These are phyloP conservation scores for Aphelocoma coerulescens DNA, from an alignment of 2,113 vertebrate genomes.

Conservation along the genomic window DNA sequence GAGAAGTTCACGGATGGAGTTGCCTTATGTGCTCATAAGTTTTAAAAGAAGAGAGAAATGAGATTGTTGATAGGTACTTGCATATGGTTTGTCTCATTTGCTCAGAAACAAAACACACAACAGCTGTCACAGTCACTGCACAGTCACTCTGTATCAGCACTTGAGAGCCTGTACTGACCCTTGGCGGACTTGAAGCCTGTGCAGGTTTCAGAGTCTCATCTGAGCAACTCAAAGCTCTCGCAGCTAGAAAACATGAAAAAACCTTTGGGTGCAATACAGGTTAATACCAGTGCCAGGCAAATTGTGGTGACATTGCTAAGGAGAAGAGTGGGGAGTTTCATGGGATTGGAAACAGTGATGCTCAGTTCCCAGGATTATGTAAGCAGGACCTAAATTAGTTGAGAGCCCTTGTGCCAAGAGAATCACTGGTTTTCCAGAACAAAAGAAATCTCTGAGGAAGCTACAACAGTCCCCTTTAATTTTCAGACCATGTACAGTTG, in stretches of 20 bases:
- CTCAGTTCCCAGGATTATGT: background rate
- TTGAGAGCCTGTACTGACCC: background rate
- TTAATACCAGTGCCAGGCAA: background rate
- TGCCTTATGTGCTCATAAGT: background rate
- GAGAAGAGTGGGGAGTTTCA: background rate
- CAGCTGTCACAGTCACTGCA: background rate
- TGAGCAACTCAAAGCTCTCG: background rate
- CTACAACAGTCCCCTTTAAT: background rate
- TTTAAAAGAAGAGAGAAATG: background rate
- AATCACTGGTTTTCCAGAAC: background rate
- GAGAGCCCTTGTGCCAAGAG: background rate
- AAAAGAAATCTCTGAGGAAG: background rate
- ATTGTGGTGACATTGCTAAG: rapidly evolving
- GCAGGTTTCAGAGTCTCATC: background rate
- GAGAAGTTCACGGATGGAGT: background rate
- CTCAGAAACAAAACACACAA: background rate
- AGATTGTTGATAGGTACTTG: background rate
- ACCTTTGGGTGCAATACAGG: background rate
- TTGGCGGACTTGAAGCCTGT: background rate
- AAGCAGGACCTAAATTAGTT: background rate
- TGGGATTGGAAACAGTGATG: background rate
- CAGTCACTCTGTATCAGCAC: background rate
- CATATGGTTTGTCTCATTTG: background rate
- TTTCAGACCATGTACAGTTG: background rate
- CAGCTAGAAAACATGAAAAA: background rate